These are phyloP conservation scores for Lampropteryx suffumata DNA, from an alignment of 2,888 invertebrate species.

Conservation along the genomic window DNA sequence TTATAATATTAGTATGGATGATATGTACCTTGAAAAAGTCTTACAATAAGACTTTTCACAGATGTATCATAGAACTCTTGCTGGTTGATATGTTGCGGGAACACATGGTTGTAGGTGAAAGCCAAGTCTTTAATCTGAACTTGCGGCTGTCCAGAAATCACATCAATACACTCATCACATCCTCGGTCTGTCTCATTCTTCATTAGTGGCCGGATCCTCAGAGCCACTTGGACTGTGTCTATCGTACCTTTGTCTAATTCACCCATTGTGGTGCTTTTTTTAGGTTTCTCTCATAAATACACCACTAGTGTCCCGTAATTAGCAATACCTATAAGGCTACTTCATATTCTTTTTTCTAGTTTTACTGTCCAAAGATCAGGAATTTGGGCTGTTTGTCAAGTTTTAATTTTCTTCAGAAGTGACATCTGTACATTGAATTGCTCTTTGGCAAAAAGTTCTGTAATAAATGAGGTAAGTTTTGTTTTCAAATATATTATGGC, in stretches of 20 bases:
- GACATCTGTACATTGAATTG: slow-evolving; percentile 27
- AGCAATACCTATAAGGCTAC: slow-evolving; percentile 26
- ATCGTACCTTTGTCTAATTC: slow-evolving; percentile 61
- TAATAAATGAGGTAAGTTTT: slow-evolving; percentile 34
- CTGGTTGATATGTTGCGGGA: slow-evolving; percentile 87
- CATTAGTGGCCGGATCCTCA: slow-evolving; percentile 92
- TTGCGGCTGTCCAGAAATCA: slow-evolving; percentile 85
- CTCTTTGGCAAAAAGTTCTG: slow-evolving; percentile 37
- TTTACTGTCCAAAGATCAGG: slow-evolving; percentile 41
- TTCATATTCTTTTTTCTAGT: slow-evolving; percentile 38
- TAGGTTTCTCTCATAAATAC: slow-evolving; percentile 23
- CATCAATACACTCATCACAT: slow-evolving; percentile 88
- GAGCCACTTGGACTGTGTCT: slow-evolving; percentile 89
- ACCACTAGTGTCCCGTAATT: slow-evolving; percentile 30
- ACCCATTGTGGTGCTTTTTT: slow-evolving; percentile 54
- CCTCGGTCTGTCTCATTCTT: slow-evolving; percentile 88
- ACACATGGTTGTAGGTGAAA: slow-evolving; percentile 94
- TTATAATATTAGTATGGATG: not conserved
- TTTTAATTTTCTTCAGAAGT: slow-evolving; percentile 37
- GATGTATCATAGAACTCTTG: slow-evolving; percentile 88
- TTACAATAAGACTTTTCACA: slow-evolving; percentile 87
- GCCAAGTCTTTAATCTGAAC: slow-evolving; percentile 87
- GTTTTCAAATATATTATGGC: no score
- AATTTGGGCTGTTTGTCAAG: slow-evolving; percentile 38
- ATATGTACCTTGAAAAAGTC: slow-evolving; percentile 88